Evolutionary conservation across 1,140 invertebrate genomes (phyloP).

Genomic region (Ericerus pela): DNA sequence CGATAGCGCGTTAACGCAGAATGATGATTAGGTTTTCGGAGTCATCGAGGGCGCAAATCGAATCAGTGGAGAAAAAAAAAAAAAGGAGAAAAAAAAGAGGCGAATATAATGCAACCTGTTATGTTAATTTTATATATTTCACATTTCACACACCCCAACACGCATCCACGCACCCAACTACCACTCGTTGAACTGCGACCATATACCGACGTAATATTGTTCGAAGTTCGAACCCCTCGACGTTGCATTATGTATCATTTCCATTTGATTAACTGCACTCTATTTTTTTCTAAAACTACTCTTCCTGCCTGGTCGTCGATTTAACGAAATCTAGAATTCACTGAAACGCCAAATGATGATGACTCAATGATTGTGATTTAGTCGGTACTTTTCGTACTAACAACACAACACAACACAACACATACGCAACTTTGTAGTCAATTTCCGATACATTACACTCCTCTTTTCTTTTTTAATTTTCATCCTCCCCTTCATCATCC

Average conservation of each 20-base stretch:
- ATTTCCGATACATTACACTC: constrained; percentile 7
- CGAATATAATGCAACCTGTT: constrained; percentile 11
- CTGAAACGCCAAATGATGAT: constrained; percentile 9
- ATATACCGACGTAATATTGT: too few relatives aligned
- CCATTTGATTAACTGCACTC: constrained; percentile 12
- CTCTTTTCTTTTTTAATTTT: constrained; percentile 3
- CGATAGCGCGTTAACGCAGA: too few relatives aligned
- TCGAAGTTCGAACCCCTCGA: neutral
- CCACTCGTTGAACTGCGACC: too few relatives aligned
- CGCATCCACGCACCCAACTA: too few relatives aligned
- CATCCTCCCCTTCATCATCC: constrained; percentile 3
- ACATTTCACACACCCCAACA: constrained; percentile 7
- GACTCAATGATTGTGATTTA: neutral
- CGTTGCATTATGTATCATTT: constrained; percentile 7
- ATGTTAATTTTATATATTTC: constrained; percentile 10
- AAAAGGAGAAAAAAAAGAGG: too few relatives aligned
- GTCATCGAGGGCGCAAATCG: too few relatives aligned
- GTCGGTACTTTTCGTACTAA: too few relatives aligned
- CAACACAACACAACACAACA: too few relatives aligned
- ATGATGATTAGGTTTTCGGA: too few relatives aligned
- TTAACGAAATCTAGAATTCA: constrained; percentile 7
- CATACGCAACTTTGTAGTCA: neutral
- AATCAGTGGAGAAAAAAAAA: too few relatives aligned
- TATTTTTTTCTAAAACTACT: constrained; percentile 7
- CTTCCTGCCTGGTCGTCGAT: neutral